phyloP scores from a whole-genome alignment of 2,797 vertebrate genomes.

The Halcyon leucocephala region DNA sequence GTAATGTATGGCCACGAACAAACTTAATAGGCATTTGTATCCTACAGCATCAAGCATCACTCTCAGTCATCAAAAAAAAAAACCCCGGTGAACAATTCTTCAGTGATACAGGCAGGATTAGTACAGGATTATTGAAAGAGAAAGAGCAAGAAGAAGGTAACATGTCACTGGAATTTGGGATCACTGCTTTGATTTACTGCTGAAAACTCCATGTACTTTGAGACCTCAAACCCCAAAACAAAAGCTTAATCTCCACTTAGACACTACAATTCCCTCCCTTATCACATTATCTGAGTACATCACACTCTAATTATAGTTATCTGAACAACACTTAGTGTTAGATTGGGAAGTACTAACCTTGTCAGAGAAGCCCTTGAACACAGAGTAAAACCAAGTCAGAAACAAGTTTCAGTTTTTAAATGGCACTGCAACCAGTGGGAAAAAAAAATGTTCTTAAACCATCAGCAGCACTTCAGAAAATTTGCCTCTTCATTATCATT shows the following conservation, averaged over 20 bases:
- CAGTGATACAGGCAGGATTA: background rate
- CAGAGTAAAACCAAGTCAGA: background rate
- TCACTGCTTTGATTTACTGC: background rate
- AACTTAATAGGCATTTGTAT: background rate
- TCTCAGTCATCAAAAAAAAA: background rate
- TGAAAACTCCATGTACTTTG: background rate
- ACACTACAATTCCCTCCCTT: slow-evolving; percentile 17
- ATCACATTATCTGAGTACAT: slow-evolving; percentile 45
- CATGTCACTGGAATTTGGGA: background rate
- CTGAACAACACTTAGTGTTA: slow-evolving; percentile 36
- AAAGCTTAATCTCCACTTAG: slow-evolving; percentile 35
- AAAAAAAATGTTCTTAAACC: background rate
- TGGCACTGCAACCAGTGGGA: background rate
- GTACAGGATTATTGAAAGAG: background rate
- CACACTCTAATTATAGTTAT: slow-evolving; percentile 59
- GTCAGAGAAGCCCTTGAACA: slow-evolving; percentile 47
- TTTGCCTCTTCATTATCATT: slow-evolving; percentile 1
- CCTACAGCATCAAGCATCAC: background rate
- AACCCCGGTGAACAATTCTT: background rate
- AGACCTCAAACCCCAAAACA: slow-evolving; percentile 50
- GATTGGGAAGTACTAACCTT: slow-evolving; percentile 43
- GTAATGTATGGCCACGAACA: background rate
- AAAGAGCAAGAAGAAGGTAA: background rate
- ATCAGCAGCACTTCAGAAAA: slow-evolving; percentile 11
- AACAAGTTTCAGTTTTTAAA: background rate